A percentile compares a stretch with the other conserved stretches of the same genome.
Evolutionary conservation across 2,888 invertebrate species (phyloP).

Genomic region (Patella pellucida): DNA sequence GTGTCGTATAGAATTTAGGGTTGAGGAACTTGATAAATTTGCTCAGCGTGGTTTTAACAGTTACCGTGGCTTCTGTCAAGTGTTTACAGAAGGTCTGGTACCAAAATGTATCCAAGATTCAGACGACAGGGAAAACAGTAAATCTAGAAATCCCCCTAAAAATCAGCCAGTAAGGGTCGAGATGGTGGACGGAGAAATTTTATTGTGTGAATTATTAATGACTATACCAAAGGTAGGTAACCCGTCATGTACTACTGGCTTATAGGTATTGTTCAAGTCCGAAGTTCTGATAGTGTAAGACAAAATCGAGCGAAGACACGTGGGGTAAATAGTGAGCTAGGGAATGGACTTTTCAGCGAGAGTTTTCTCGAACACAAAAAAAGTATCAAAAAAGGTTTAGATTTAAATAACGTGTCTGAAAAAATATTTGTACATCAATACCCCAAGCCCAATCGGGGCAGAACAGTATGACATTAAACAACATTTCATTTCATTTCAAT

Average conservation of each 20-base stretch:
- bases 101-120: constrained; percentile 31
- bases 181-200: constrained; percentile 46
- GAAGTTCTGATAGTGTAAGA: too few relatives aligned
- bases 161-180: constrained; percentile 35
- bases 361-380: too few relatives aligned
- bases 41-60: constrained; percentile 64
- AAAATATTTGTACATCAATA: too few relatives aligned
- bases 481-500: too few relatives aligned
- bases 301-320: too few relatives aligned
- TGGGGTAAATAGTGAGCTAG: too few relatives aligned
- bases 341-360: too few relatives aligned
- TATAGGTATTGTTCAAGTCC: too few relatives aligned
- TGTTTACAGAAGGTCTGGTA: constrained; percentile 51
- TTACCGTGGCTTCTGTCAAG: constrained; percentile 64
- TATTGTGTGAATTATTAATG: constrained; percentile 60
- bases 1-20: constrained; percentile 47
- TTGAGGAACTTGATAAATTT: constrained; percentile 59
- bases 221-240: constrained; percentile 59
- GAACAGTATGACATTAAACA: too few relatives aligned
- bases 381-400: too few relatives aligned
- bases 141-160: constrained; percentile 23
- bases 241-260: not conserved
- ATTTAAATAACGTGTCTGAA: too few relatives aligned
- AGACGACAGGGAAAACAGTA: constrained; percentile 29
- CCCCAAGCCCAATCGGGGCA: too few relatives aligned